Evolutionary conservation across 2,113 vertebrate genomes (phyloP), one percentile per base, ranked within the genome.

Genomic region (Nanorana parkeri): DNA sequence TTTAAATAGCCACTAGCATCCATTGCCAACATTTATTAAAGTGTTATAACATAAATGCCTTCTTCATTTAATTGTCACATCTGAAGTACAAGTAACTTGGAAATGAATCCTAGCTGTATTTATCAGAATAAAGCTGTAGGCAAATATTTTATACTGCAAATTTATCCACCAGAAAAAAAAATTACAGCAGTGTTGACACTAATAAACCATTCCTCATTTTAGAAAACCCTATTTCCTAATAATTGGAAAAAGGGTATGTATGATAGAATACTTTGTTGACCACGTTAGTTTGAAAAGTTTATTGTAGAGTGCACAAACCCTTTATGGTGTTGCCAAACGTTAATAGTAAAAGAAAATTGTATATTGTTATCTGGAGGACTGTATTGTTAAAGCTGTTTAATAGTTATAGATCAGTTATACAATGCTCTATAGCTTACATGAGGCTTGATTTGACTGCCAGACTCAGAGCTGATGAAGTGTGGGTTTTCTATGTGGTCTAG

Each of bases 21-120:
- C 56, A 51, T 78, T 78, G 77, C 67, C 77, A 78, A 56, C 32
- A 28, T 58, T 55, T 78, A 78, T 68, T 68, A 78, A 68, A 78
- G 28, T 41, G 36, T 78, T 68, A 68, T 68, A 78, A 32, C 64
- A 68, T 78, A 78, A 78, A 68, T 78, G 77, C 77, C 67, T 78
- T 78, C 77, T 78, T 67, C 23, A 55, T 56, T 51, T 36, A 66
- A 78, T 78, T 78, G 77, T 78, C 77, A 78, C 20, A 68, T 71
- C 47, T 55, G 8, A 54, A 71, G 23, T 54, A 51, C 68, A 51
- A 55, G 76, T 56, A 78, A 56, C 51, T 67, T 28, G 64, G 28
- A 68, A 68, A 67, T 67, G 24, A 68, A 68, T 58, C 51, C 19
- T 54, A 36, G 52, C 64, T 78, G 47, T 56, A 56, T 78, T 67